A percentile compares a stretch with the other conserved stretches of the same genome.
Conservation (phyloP, 2,113 vertebrate species). For the Ageneiosus marmoratus region DNA sequence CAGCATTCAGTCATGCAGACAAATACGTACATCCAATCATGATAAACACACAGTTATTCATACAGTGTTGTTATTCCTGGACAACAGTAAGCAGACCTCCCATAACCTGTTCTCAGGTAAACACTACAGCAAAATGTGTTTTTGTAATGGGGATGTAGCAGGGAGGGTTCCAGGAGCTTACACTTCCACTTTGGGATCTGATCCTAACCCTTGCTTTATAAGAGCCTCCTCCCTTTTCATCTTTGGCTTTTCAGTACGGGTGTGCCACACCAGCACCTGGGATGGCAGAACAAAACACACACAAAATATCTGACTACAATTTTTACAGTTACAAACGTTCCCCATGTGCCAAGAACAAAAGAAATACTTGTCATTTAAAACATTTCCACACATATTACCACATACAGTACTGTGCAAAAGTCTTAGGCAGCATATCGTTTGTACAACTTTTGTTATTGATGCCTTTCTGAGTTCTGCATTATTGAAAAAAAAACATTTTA, state of each 20-base stretch:
- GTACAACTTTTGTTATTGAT: too few relatives aligned
- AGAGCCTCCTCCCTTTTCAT: conserved; percentile 88
- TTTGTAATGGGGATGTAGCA: not conserved
- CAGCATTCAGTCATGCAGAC: conserved; percentile 7
- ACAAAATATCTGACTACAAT: not conserved
- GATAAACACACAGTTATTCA: not conserved
- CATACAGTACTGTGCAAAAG: too few relatives aligned
- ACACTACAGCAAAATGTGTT: not conserved
- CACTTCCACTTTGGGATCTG: conserved; percentile 83
- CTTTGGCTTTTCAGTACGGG: conserved; percentile 89
- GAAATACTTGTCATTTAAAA: not conserved
- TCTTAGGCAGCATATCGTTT: too few relatives aligned
- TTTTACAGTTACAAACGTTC: not conserved
- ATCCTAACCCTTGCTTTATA: conserved; percentile 83
- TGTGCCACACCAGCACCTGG: conserved; percentile 91
- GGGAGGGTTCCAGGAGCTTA: conserved; percentile 59
- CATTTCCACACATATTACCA: not conserved
- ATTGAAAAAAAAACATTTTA: too few relatives aligned
- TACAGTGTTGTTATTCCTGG: not conserved
- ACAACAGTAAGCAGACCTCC: not conserved
- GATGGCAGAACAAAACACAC: conserved; percentile 15
- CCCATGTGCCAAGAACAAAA: not conserved
- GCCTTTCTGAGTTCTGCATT: too few relatives aligned
- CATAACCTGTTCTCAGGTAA: not conserved
- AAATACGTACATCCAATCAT: conserved; percentile 11